Percentiles rank a stretch among this genome's conserved stretches.
phyloP scores from a whole-genome alignment of 2,888 invertebrate species.

The Lasioglossum malachurum region DNA sequence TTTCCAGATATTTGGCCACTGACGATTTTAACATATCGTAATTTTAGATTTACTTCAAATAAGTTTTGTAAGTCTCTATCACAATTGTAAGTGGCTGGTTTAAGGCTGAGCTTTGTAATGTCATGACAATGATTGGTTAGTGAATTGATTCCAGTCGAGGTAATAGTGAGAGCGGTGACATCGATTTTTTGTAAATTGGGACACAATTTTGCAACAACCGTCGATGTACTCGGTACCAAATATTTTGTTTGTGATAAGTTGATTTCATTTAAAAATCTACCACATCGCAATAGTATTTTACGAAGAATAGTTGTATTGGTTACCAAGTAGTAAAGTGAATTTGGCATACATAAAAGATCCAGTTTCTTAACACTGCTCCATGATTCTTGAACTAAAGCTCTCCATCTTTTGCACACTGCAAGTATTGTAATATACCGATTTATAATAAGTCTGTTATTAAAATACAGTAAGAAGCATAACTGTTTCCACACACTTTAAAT shows the following conservation, averaged over 20 bases:
- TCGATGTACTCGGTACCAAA: constrained; percentile 86
- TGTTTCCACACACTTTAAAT: too few relatives aligned
- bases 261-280: constrained; percentile 85
- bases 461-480: background rate
- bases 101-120: constrained; percentile 85
- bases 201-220: constrained; percentile 87
- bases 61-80: constrained; percentile 79
- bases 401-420: constrained; percentile 87
- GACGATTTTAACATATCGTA: constrained; percentile 74
- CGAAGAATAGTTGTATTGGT: constrained; percentile 82
- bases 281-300: constrained; percentile 86
- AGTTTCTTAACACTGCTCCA: constrained; percentile 84
- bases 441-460: constrained; percentile 9
- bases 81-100: constrained; percentile 83
- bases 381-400: constrained; percentile 85
- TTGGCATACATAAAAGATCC: constrained; percentile 70
- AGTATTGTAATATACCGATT: constrained; percentile 4
- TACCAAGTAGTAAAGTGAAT: constrained; percentile 25
- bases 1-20: constrained; percentile 75
- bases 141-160: constrained; percentile 85
- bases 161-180: constrained; percentile 85
- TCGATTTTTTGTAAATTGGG: constrained; percentile 86
- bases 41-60: constrained; percentile 76
- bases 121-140: constrained; percentile 86
- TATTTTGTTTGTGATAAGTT: constrained; percentile 86